phyloP scores from a whole-genome alignment of 2,888 invertebrate species.

The Holacanthella duospinosa region DNA sequence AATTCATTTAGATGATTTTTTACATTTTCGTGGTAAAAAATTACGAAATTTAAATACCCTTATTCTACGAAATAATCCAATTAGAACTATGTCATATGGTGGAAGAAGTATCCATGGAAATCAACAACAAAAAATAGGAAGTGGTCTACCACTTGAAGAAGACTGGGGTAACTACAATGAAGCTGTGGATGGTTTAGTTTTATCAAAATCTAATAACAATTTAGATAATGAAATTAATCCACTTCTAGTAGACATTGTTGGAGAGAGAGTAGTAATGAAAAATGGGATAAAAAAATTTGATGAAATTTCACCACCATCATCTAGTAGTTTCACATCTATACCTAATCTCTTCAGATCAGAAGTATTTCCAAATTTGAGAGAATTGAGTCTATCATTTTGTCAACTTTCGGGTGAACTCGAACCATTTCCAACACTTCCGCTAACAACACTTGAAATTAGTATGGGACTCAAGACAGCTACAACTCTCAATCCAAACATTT shows the following conservation, averaged over 20 bases:
- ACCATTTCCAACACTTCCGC: constrained; percentile 59
- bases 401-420: constrained; percentile 66
- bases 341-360: constrained; percentile 60
- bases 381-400: constrained; percentile 84
- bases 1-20: constrained; percentile 61
- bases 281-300: not conserved
- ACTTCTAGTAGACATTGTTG: too few relatives aligned
- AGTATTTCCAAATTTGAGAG: constrained; percentile 56
- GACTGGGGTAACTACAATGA: not conserved
- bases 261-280: too few relatives aligned
- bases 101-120: not conserved
- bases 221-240: constrained; percentile 15
- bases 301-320: not conserved
- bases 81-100: constrained; percentile 52
- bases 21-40: constrained; percentile 43
- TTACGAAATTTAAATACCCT: constrained; percentile 67
- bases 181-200: not conserved
- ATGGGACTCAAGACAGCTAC: constrained; percentile 66
- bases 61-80: constrained; percentile 70
- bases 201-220: constrained; percentile 8
- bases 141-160: not conserved
- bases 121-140: not conserved
- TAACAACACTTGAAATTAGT: constrained; percentile 75
- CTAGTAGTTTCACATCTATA: not conserved
- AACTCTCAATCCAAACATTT: constrained; percentile 41